Evolutionary conservation across 2,888 invertebrate genomes (phyloP).

Genomic region (Amphipoea lucens): DNA sequence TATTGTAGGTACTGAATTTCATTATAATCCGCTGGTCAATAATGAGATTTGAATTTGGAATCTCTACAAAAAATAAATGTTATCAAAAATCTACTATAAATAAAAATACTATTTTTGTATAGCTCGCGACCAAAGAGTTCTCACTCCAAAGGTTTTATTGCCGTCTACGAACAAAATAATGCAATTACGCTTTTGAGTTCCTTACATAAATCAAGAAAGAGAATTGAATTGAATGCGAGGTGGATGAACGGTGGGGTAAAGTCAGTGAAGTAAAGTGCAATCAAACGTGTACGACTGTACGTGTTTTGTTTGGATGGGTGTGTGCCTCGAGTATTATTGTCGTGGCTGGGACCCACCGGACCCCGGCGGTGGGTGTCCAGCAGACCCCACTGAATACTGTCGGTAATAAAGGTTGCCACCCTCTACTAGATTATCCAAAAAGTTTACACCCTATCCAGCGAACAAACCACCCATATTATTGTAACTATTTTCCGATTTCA

Average conservation of each 20-base stretch:
- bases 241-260: slow-evolving; percentile 5
- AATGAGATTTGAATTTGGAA: background rate
- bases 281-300: slow-evolving; percentile 61
- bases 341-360: slow-evolving; percentile 23
- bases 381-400: slow-evolving; percentile 1
- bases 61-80: no score
- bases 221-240: slow-evolving; percentile 12
- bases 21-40: background rate
- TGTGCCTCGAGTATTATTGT: slow-evolving; percentile 34
- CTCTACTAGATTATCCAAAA: slow-evolving; percentile 31
- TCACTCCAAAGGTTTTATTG: background rate
- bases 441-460: slow-evolving; percentile 21
- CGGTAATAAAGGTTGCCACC: slow-evolving; percentile 39
- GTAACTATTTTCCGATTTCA: slow-evolving; percentile 6
- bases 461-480: slow-evolving; percentile 39
- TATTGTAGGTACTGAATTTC: background rate
- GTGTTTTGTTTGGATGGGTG: slow-evolving; percentile 64
- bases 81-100: no score
- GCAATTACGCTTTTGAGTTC: slow-evolving; percentile 11
- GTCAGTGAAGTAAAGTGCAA: slow-evolving; percentile 61
- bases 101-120: no score
- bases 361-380: background rate
- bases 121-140: background rate
- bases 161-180: background rate
- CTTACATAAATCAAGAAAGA: slow-evolving; percentile 27